phyloP scores from a whole-genome alignment of 1,140 invertebrate species.

The Nomia melanderi region DNA sequence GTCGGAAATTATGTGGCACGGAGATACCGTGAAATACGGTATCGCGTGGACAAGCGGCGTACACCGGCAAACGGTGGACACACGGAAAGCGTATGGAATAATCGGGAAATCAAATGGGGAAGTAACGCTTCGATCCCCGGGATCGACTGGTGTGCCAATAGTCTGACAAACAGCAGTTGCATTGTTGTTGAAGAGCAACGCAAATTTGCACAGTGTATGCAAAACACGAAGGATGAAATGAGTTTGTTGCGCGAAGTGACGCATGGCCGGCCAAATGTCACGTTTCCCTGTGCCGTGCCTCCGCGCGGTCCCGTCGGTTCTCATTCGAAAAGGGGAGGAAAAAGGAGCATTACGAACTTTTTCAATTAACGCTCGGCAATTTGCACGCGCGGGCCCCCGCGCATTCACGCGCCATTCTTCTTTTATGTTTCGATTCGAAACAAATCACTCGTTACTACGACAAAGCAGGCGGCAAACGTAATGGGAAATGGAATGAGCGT shows the following conservation, averaged over 20 bases:
- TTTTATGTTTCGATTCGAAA: not conserved
- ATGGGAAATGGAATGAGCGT: too few relatives aligned
- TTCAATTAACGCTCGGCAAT: not conserved
- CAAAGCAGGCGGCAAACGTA: not conserved
- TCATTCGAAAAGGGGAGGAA: not conserved
- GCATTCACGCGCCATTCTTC: not conserved
- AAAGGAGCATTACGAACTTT: not conserved
- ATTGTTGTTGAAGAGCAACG: constrained; percentile 12
- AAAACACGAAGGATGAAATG: constrained; percentile 12
- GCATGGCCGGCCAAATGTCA: not conserved
- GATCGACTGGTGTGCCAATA: constrained; percentile 1
- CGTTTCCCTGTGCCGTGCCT: not conserved
- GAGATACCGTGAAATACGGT: constrained; percentile 29
- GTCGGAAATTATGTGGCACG: constrained; percentile 16
- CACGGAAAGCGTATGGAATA: constrained; percentile 11
- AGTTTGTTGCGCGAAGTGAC: not conserved
- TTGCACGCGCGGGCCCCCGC: not conserved
- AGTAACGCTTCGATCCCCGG: constrained; percentile 21
- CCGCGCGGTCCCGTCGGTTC: not conserved
- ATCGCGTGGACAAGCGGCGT: constrained; percentile 13
- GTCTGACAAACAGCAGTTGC: constrained; percentile 26
- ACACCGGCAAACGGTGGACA: not conserved
- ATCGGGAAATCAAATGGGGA: constrained; percentile 35
- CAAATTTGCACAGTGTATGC: not conserved
- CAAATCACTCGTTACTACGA: not conserved